These are phyloP conservation scores for Amblyjoppa fuscipennis DNA, from an alignment of 2,888 invertebrate genomes.

Conservation along the genomic window DNA sequence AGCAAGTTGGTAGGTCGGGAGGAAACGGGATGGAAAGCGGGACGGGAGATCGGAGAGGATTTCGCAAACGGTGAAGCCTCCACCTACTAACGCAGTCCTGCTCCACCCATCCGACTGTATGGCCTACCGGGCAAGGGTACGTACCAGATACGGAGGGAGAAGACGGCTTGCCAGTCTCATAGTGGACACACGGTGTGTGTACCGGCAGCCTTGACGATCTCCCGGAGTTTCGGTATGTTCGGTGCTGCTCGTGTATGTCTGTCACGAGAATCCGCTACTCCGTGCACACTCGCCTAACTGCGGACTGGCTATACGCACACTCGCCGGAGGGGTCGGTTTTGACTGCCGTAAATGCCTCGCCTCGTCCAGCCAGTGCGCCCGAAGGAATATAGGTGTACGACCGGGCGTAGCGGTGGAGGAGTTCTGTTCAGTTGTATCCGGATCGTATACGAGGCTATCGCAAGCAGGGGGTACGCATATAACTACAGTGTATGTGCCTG, in stretches of 20 bases:
- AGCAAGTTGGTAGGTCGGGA: slow-evolving; percentile 37
- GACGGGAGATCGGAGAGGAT: slow-evolving; percentile 29
- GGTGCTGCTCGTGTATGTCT: slow-evolving; percentile 5
- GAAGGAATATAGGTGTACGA: slow-evolving; percentile 33
- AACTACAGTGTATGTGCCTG: neutral
- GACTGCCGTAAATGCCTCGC: slow-evolving; percentile 52
- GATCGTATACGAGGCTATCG: slow-evolving; percentile 28
- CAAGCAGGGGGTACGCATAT: neutral
- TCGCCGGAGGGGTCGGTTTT: slow-evolving; percentile 50
- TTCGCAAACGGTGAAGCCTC: slow-evolving; percentile 21
- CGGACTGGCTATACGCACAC: slow-evolving; percentile 9
- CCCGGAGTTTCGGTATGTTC: slow-evolving; percentile 8
- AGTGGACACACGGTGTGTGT: slow-evolving; percentile 21
- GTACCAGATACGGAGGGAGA: neutral
- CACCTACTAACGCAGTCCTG: slow-evolving; percentile 4
- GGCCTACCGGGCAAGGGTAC: slow-evolving; percentile 9
- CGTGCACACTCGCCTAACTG: neutral
- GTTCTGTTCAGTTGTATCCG: slow-evolving; percentile 22
- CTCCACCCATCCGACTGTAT: slow-evolving; percentile 13
- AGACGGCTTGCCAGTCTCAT: slow-evolving; percentile 19
- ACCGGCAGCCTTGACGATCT: slow-evolving; percentile 3
- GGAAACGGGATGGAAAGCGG: slow-evolving; percentile 37
- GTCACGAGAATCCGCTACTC: slow-evolving; percentile 19
- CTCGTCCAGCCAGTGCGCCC: slow-evolving; percentile 1
- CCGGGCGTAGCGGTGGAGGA: neutral